phyloP scores from a whole-genome alignment of 2,888 invertebrate genomes.

The Netelia fuscicornis region DNA sequence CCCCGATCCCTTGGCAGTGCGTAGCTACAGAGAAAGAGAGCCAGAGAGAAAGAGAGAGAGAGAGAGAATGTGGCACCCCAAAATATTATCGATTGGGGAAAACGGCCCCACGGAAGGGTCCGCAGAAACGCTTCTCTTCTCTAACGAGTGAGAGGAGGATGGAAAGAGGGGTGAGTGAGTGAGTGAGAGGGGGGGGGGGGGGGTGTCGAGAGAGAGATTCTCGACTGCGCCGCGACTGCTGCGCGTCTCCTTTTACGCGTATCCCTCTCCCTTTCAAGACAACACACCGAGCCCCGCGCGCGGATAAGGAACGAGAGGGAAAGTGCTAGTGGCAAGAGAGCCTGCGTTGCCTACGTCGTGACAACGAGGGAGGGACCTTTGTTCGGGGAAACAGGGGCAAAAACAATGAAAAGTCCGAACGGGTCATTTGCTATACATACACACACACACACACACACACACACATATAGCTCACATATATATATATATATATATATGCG shows the following conservation, averaged over 20 bases:
- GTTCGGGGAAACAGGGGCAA: constrained; percentile 4
- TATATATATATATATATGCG: neutral
- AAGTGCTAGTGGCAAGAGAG: neutral
- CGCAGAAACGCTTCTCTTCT: constrained; percentile 37
- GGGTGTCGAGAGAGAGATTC: constrained; percentile 29
- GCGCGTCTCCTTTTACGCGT: constrained; percentile 71
- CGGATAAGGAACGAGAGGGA: constrained; percentile 11
- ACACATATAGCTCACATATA: neutral
- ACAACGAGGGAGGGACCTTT: neutral
- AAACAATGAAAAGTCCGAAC: constrained; percentile 47
- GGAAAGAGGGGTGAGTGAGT: neutral
- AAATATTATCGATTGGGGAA: constrained; percentile 78
- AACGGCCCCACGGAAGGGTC: constrained; percentile 75
- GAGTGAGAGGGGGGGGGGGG: neutral
- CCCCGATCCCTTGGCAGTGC: neutral
- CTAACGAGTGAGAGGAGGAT: constrained; percentile 69
- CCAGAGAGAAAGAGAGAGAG: neutral
- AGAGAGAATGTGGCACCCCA: constrained; percentile 63
- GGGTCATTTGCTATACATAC: neutral
- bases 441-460: neutral
- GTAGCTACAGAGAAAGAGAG: neutral
- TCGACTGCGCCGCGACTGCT: constrained; percentile 74
- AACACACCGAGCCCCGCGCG: neutral
- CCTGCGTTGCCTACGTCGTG: neutral
- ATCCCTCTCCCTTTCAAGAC: constrained; percentile 13